These are phyloP conservation scores for Cryptops parisi DNA, from an alignment of 2,888 invertebrate genomes.

Conservation along the genomic window DNA sequence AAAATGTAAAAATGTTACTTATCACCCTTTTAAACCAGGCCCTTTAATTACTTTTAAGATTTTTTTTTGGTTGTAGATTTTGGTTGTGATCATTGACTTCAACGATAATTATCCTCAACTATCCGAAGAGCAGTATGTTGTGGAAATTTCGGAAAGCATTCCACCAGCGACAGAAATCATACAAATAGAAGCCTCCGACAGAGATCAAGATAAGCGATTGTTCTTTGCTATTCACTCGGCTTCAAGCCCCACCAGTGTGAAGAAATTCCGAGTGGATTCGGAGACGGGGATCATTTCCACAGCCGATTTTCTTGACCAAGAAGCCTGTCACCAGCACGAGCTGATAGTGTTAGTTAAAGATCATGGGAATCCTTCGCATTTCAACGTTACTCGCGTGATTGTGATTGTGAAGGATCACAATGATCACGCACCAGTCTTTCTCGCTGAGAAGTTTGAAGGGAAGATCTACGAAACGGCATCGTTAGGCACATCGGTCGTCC, in stretches of 20 bases:
- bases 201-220: constrained; percentile 50
- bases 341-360: constrained; percentile 82
- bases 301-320: constrained; percentile 60
- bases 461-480: constrained; percentile 60
- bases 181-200: constrained; percentile 51
- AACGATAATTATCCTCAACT: constrained; percentile 80
- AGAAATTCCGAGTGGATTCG: constrained; percentile 69
- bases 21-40: too few species aligned
- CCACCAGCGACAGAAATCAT: constrained; percentile 54
- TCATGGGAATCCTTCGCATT: constrained; percentile 71
- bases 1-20: too few species aligned
- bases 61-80: constrained; percentile 38
- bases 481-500: constrained; percentile 56
- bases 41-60: too few species aligned
- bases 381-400: constrained; percentile 66
- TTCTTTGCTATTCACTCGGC: constrained; percentile 70
- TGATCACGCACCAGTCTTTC: constrained; percentile 80
- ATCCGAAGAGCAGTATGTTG: constrained; percentile 50
- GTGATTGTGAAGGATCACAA: constrained; percentile 74
- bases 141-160: constrained; percentile 65
- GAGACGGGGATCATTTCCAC: constrained; percentile 57
- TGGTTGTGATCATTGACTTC: constrained; percentile 64
- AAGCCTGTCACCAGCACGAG: constrained; percentile 63
- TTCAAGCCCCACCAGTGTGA: constrained; percentile 53
- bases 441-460: constrained; percentile 60